A percentile compares a stretch with the other conserved stretches of the same genome.
Evolutionary conservation across 1,140 invertebrate genomes (phyloP).

Genomic region (Halesus radiatus): DNA sequence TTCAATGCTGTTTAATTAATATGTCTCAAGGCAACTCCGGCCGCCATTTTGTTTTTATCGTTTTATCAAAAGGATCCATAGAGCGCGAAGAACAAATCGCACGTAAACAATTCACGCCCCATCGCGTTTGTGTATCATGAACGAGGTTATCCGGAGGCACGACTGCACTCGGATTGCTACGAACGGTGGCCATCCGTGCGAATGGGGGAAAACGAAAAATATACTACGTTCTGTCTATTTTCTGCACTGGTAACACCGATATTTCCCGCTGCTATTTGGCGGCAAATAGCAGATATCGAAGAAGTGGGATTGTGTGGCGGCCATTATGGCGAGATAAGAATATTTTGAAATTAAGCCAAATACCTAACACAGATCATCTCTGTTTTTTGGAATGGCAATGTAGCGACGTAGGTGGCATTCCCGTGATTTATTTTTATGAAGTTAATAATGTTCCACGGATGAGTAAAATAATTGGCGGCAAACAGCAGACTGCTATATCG

Average conservation of each 20-base stretch:
- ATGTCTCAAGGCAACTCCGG: too few species aligned
- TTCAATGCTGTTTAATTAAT: too few species aligned
- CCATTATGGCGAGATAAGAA: not conserved
- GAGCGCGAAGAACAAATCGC: constrained; percentile 35
- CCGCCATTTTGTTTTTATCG: constrained; percentile 24
- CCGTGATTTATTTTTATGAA: too few species aligned
- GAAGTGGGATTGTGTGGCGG: not conserved
- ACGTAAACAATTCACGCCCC: constrained; percentile 41
- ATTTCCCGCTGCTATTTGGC: constrained; percentile 1
- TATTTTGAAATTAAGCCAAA: too few species aligned
- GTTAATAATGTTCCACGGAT: too few species aligned
- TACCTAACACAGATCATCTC: too few species aligned
- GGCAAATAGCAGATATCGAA: not conserved
- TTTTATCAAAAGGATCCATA: constrained; percentile 31
- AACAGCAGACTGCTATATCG: too few species aligned
- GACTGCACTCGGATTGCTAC: constrained; percentile 26
- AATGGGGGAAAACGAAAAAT: constrained; percentile 23
- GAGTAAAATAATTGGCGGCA: too few species aligned
- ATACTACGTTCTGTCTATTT: not conserved
- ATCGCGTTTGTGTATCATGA: constrained; percentile 46
- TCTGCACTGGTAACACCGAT: not conserved
- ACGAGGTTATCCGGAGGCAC: constrained; percentile 41
- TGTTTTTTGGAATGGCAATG: too few species aligned
- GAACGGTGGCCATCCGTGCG: constrained; percentile 42
- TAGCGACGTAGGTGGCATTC: too few species aligned